Conservation (phyloP, 1,140 invertebrate genomes). For the Drosophila trapezifrons region DNA sequence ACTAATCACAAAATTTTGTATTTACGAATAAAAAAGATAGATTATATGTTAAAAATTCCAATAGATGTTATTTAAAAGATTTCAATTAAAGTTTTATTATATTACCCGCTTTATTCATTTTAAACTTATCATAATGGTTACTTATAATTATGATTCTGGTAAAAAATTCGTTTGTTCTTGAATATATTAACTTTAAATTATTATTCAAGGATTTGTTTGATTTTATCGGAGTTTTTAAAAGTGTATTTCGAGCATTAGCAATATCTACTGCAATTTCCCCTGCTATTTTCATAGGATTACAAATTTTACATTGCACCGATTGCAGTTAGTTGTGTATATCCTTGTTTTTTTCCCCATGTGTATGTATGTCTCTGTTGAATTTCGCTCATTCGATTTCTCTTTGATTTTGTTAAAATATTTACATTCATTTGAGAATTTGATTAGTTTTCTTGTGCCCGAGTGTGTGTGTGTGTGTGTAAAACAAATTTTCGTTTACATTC, state of each 20-base stretch:
- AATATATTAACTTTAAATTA: too few relatives aligned
- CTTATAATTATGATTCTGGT: too few relatives aligned
- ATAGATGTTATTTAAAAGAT: too few relatives aligned
- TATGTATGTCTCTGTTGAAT: constrained; percentile 15
- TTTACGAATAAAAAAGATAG: too few relatives aligned
- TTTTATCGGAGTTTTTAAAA: too few relatives aligned
- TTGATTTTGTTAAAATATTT: constrained; percentile 66
- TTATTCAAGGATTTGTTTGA: too few relatives aligned
- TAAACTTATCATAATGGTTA: too few relatives aligned
- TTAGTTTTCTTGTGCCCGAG: constrained; percentile 36
- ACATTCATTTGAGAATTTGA: constrained; percentile 57
- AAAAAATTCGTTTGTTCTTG: too few relatives aligned
- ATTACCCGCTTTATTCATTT: too few relatives aligned
- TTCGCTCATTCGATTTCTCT: constrained; percentile 32
- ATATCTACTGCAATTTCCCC: not conserved
- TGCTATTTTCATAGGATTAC: constrained; percentile 10
- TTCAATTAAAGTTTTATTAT: too few relatives aligned
- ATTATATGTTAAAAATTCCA: too few relatives aligned
- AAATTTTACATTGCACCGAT: constrained; percentile 22
- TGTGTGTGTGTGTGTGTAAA: constrained; percentile 11
- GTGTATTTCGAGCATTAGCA: not conserved
- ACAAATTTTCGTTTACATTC: constrained; percentile 43
- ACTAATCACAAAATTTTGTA: too few relatives aligned
- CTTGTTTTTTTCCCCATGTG: not conserved
- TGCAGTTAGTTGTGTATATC: constrained; percentile 18